Conservation (phyloP, 2,797 vertebrate species). For the Macroramphosus scolopax region DNA sequence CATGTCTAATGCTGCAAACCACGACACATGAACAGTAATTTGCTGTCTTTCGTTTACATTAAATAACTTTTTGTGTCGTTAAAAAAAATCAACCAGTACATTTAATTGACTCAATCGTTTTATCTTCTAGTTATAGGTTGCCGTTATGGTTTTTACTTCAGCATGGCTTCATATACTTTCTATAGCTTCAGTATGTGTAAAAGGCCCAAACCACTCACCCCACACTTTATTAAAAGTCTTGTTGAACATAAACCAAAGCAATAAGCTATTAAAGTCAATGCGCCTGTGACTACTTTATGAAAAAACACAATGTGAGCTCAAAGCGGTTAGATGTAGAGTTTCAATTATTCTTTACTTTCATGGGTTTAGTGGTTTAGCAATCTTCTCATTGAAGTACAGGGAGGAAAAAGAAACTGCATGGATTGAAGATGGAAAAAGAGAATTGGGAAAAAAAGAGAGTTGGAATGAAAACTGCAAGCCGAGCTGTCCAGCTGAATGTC, state of each 20-base stretch:
- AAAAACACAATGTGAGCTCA: constrained; percentile 48
- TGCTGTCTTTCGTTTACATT: constrained; percentile 29
- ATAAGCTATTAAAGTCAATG: constrained; percentile 53
- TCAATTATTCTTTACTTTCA: constrained; percentile 65
- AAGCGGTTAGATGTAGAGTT: constrained; percentile 46
- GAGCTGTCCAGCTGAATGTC: constrained; percentile 36
- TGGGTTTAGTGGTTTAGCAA: constrained; percentile 63
- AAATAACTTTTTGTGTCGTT: constrained; percentile 28
- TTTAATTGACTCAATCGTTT: constrained; percentile 37
- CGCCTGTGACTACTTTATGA: constrained; percentile 60
- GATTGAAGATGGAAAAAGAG: constrained; percentile 17
- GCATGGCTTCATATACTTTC: constrained; percentile 37
- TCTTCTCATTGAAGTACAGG: constrained; percentile 32
- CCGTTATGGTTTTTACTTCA: constrained; percentile 37
- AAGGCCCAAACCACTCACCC: constrained; percentile 34
- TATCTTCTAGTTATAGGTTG: constrained; percentile 38
- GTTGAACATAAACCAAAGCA: constrained; percentile 54
- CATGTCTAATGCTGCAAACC: constrained; percentile 36
- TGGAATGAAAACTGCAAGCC: constrained; percentile 31
- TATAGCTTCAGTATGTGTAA: constrained; percentile 51
- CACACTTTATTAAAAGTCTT: constrained; percentile 62
- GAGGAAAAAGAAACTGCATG: constrained; percentile 22
- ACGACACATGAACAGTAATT: constrained; percentile 29
- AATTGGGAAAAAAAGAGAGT: constrained; percentile 21
- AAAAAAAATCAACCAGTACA: constrained; percentile 42